Conservation (phyloP, 2,888 invertebrate genomes). For the Amphipyra tragopoginis region DNA sequence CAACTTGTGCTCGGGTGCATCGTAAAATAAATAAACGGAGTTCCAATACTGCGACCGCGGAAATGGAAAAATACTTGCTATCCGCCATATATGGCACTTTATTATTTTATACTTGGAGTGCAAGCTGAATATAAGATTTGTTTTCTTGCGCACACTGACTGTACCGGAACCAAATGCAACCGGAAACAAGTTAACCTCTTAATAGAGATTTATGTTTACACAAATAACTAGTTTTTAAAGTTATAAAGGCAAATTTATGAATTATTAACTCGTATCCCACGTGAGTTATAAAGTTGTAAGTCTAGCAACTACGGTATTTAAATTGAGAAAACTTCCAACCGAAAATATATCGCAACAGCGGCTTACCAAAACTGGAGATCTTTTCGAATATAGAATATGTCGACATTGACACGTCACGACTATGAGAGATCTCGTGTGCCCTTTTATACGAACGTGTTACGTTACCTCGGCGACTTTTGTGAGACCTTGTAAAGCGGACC, state of each 20-base stretch:
- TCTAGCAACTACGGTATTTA: conserved; percentile 12
- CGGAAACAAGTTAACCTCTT: neutral
- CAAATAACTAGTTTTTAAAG: neutral
- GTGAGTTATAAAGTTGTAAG: neutral
- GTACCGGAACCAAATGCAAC: conserved; percentile 22
- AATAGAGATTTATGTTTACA: conserved; percentile 22
- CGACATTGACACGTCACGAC: conserved; percentile 29
- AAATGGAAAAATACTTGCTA: conserved; percentile 64
- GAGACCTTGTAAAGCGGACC: conserved; percentile 19
- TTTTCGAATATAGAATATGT: conserved; percentile 37
- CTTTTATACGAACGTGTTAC: conserved; percentile 31
- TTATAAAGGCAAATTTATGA: neutral
- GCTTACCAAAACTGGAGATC: conserved; percentile 7
- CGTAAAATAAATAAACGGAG: conserved; percentile 65
- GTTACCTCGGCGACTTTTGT: conserved; percentile 28
- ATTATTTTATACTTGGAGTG: conserved; percentile 57
- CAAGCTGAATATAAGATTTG: conserved; percentile 54
- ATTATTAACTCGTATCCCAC: neutral
- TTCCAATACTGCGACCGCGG: conserved; percentile 57
- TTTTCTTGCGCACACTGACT: conserved; percentile 30
- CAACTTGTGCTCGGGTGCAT: conserved; percentile 53
- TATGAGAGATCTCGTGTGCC: conserved; percentile 32
- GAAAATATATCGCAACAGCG: no score
- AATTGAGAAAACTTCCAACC: neutral
- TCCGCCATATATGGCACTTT: conserved; percentile 54